Percentiles rank a stretch among this genome's conserved stretches.
phyloP scores from a whole-genome alignment of 2,797 vertebrate species.

The Muscicapa comitata region DNA sequence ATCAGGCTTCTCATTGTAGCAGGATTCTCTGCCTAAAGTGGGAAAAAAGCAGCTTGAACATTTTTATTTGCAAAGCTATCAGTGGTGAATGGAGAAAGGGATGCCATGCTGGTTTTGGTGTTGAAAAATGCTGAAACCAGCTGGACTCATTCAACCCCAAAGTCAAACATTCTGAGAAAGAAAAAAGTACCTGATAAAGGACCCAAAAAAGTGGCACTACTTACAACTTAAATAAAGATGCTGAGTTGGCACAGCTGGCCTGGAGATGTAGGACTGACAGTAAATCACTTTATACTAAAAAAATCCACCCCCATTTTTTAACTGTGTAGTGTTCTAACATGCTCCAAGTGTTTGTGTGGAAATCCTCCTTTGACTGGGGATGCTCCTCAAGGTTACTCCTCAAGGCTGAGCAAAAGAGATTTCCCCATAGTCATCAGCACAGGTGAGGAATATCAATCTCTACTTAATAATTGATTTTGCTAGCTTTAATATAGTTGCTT shows the following conservation, averaged over 20 bases:
- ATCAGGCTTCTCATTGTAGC: not conserved
- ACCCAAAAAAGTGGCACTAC: not conserved
- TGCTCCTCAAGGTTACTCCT: not conserved
- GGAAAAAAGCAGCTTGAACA: not conserved
- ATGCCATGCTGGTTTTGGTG: not conserved
- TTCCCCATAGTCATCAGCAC: not conserved
- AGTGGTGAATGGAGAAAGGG: not conserved
- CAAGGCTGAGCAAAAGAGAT: not conserved
- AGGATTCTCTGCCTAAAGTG: not conserved
- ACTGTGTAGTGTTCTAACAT: not conserved
- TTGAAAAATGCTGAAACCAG: not conserved
- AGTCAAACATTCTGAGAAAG: not conserved
- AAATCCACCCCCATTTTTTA: not conserved
- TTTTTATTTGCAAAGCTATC: not conserved
- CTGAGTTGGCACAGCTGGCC: not conserved
- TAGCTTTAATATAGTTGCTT: not conserved
- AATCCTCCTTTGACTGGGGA: not conserved
- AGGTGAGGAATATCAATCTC: not conserved
- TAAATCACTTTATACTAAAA: not conserved
- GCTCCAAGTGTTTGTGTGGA: not conserved
- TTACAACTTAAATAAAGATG: not conserved
- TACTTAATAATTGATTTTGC: not conserved
- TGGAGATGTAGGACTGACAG: not conserved
- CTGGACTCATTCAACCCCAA: not conserved
- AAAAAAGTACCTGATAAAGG: not conserved